These are phyloP conservation scores for Clarias magur DNA, from an alignment of 2,113 vertebrate genomes.

Conservation along the genomic window DNA sequence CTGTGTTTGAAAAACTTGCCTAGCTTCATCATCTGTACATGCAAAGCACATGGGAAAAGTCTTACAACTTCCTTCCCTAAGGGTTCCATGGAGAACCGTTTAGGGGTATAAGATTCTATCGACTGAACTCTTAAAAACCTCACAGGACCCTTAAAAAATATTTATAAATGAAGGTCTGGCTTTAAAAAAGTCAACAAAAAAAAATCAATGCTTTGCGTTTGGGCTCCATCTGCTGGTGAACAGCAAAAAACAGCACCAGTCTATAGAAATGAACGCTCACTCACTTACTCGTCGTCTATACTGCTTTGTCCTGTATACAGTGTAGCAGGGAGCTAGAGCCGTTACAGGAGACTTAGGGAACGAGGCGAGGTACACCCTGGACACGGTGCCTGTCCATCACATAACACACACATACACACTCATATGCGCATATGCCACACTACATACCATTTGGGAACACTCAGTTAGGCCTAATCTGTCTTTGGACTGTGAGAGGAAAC, in stretches of 20 bases:
- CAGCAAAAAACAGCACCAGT: not conserved
- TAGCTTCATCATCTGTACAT: not conserved
- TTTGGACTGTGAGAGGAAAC: too few species aligned
- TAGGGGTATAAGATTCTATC: not conserved
- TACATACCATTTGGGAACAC: too few species aligned
- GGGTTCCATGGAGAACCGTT: not conserved
- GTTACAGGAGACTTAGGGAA: too few species aligned
- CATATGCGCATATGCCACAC: too few species aligned
- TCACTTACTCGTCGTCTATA: too few species aligned
- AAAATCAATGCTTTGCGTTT: not conserved
- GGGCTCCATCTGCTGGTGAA: slow-evolving; percentile 26
- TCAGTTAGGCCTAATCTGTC: too few species aligned
- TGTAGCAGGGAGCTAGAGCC: too few species aligned
- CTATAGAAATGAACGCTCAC: not conserved
- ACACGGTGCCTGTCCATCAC: too few species aligned
- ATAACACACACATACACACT: too few species aligned
- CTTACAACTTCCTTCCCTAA: not conserved
- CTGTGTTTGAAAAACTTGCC: not conserved
- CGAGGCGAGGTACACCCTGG: too few species aligned
- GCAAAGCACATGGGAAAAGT: not conserved
- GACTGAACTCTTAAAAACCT: not conserved
- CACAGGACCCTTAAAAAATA: not conserved
- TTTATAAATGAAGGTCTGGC: not conserved
- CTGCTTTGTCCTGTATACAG: too few species aligned
- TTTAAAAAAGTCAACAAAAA: too few species aligned